phyloP scores from a whole-genome alignment of 2,888 invertebrate species.

The Zygaena filipendulae region DNA sequence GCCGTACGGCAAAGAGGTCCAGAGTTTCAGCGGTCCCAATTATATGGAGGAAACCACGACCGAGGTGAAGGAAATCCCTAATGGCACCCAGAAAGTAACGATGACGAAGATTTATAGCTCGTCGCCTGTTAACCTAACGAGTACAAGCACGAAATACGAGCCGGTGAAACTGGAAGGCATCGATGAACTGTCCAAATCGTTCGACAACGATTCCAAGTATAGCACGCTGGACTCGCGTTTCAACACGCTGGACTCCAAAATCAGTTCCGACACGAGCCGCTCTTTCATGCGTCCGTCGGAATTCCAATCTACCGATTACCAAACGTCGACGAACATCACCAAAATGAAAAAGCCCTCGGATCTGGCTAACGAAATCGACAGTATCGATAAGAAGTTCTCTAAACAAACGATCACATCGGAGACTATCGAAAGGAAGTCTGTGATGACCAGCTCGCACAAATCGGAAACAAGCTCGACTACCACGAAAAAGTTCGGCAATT shows the following conservation, averaged over 20 bases:
- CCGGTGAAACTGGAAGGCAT: slow-evolving; percentile 58
- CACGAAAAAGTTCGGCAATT: slow-evolving; percentile 65
- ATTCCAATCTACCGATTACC: slow-evolving; percentile 50
- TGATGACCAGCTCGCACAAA: slow-evolving; percentile 72
- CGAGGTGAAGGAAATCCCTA: slow-evolving; percentile 64
- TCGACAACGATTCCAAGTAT: slow-evolving; percentile 60
- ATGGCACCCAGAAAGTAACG: slow-evolving; percentile 65
- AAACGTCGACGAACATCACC: slow-evolving; percentile 30
- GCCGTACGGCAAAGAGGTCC: slow-evolving; percentile 49
- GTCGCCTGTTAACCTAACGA: slow-evolving; percentile 60
- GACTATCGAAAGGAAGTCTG: slow-evolving; percentile 74
- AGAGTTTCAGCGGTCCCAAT: slow-evolving; percentile 51
- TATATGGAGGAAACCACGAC: slow-evolving; percentile 60
- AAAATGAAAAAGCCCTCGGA: slow-evolving; percentile 47
- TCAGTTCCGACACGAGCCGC: slow-evolving; percentile 56
- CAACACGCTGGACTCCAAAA: slow-evolving; percentile 53
- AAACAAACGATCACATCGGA: slow-evolving; percentile 77
- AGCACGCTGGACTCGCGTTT: slow-evolving; percentile 57
- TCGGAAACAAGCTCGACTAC: slow-evolving; percentile 67
- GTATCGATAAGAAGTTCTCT: slow-evolving; percentile 72
- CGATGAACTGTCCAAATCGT: slow-evolving; percentile 60
- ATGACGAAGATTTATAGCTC: slow-evolving; percentile 69
- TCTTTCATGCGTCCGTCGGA: slow-evolving; percentile 63
- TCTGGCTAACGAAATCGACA: slow-evolving; percentile 59
- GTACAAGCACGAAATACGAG: slow-evolving; percentile 58